Percentiles rank a stretch among this genome's conserved stretches.
phyloP scores from a whole-genome alignment of 2,888 invertebrate species.

The Phymatocera aterrima region DNA sequence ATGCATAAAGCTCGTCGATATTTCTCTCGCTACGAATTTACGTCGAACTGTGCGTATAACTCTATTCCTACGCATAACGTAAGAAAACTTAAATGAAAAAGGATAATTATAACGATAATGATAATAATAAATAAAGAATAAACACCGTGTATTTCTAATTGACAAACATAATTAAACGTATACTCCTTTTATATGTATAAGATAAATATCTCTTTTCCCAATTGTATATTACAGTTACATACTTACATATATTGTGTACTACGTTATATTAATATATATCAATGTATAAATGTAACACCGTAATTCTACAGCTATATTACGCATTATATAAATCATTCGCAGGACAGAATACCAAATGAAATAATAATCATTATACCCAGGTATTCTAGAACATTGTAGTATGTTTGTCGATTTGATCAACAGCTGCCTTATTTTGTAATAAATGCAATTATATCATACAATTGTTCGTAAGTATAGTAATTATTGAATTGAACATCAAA shows the following conservation, averaged over 20 bases:
- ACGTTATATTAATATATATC: not conserved
- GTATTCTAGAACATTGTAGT: no score
- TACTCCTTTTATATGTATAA: no score
- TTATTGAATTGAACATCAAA: conserved; percentile 8
- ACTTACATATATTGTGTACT: no score
- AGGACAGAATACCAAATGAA: not conserved
- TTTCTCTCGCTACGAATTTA: conserved; percentile 12
- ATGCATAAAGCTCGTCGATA: conserved; percentile 21
- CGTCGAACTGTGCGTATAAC: conserved; percentile 21
- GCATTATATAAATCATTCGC: not conserved
- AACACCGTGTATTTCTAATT: conserved; percentile 1
- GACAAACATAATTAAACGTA: conserved; percentile 16
- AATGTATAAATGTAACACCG: not conserved
- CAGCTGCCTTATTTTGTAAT: conserved; percentile 1
- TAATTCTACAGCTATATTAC: not conserved
- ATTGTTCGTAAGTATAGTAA: not conserved
- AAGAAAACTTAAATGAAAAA: not conserved
- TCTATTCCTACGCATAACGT: not conserved
- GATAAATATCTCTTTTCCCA: no score
- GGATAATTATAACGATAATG: not conserved
- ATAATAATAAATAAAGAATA: not conserved
- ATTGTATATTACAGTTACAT: no score
- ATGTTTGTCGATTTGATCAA: not conserved
- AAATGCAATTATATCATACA: no score
- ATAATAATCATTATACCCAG: not conserved